These are phyloP conservation scores for Brotula barbata DNA, from an alignment of 2,797 vertebrate genomes.

Conservation along the genomic window DNA sequence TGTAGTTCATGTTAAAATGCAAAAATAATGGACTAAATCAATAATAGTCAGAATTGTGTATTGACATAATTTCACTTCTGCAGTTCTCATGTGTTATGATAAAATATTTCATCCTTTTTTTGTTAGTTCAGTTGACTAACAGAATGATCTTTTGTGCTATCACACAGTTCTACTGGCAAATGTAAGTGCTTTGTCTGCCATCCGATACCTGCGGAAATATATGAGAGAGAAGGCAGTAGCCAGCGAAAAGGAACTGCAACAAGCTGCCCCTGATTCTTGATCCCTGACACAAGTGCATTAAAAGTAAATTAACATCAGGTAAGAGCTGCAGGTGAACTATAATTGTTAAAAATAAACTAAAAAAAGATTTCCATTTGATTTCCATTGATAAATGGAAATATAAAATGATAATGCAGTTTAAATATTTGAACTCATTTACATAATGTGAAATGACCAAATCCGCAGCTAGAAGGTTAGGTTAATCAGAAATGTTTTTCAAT, in stretches of 20 bases:
- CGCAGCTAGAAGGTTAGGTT: no score
- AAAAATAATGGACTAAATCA: background rate
- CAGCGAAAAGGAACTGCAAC: slow-evolving; percentile 39
- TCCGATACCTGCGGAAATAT: slow-evolving; percentile 88
- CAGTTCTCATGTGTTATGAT: background rate
- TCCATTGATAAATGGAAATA: no score
- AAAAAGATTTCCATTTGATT: no score
- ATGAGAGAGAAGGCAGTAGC: slow-evolving; percentile 63
- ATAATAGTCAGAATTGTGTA: no score
- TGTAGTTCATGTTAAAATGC: slow-evolving; percentile 15
- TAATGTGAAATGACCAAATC: no score
- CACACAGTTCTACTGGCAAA: slow-evolving; percentile 90
- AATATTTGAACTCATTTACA: no score
- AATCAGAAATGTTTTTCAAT: no score
- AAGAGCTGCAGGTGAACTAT: no score
- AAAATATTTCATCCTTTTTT: background rate
- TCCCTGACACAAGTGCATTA: no score
- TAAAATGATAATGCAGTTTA: no score
- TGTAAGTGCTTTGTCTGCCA: slow-evolving; percentile 91
- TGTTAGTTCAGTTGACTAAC: background rate
- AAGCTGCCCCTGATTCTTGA: slow-evolving; percentile 46
- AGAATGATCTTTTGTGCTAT: slow-evolving; percentile 37
- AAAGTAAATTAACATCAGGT: no score
- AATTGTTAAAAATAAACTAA: no score
- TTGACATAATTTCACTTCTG: background rate